Evolutionary conservation across 64 coral and sea anemone species (phyloP), one percentile per base, ranked within the genome.

Genomic region (Astreopora myriophthalma): DNA sequence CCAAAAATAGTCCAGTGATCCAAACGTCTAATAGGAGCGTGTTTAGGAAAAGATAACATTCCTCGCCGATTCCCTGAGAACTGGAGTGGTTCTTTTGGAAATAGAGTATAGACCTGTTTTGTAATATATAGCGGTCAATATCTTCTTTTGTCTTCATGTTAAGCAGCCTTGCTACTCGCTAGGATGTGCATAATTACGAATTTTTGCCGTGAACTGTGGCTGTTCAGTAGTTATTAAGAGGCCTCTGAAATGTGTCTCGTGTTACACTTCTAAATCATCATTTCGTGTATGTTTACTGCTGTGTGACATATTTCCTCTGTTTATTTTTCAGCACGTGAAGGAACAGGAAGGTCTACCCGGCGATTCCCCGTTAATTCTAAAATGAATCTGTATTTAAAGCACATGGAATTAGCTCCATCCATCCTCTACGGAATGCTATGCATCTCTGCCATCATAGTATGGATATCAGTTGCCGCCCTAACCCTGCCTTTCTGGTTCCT

Each of bases 401-500:
- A 92, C 71, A 57, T 92, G 36, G 68, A 84, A 24, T 77, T 82
- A 22, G 63, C 90, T 39, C 95, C 95, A 36, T 58, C 87, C 17
- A 81, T 91, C 29, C 17, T 94, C 23, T 93, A 94, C 42, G 88
- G 81, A 22, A 20, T 87, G 17, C n/a, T 98, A 25, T 98, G 92
- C 71, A 48, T 94, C 36, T 49, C 74, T 25, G 95, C 95, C 9
- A 74, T 98, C 26, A 14, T 93, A n/a, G 44, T 98, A 1, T 98
- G 95, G 95, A 52, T 46, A 0, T 32, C 68, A 19, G 37, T 98
- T 10, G 92, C 88, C 11, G 68, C 44, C 36, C 61, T 98, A 7
- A 90, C 95, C 1, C 88, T 98, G 0, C 95, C 95, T 4, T 82
- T 98, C 6, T 94, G 79, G 55, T 94, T 87, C 6, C 2, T 88